Conservation (phyloP, 1,140 invertebrate genomes). For the Bombus polaris region DNA sequence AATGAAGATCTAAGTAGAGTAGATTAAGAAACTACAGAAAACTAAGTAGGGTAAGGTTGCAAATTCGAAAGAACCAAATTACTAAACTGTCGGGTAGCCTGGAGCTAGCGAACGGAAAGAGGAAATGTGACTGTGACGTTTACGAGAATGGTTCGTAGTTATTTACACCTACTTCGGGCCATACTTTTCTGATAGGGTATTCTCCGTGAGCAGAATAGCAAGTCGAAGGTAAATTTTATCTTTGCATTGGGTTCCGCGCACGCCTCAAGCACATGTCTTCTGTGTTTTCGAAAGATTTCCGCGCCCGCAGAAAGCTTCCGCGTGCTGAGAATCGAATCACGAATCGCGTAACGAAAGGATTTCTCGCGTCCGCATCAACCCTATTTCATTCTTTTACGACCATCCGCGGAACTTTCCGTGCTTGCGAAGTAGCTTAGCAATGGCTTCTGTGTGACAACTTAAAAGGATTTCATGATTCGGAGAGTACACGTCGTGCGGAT, state of each 20-base stretch:
- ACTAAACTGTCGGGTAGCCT: background rate
- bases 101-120: background rate
- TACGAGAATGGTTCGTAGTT: background rate
- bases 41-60: background rate
- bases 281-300: background rate
- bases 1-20: no score
- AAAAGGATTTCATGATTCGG: background rate
- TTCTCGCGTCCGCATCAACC: background rate
- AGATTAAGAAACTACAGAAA: no score
- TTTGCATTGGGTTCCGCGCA: conserved; percentile 7
- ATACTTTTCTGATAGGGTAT: background rate
- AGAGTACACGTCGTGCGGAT: background rate
- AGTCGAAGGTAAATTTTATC: background rate
- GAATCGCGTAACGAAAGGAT: background rate
- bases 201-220: background rate
- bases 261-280: background rate
- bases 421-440: background rate
- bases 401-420: background rate
- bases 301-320: background rate
- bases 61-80: background rate
- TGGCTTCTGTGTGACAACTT: background rate
- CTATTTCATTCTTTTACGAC: conserved; percentile 19
- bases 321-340: conserved; percentile 2
- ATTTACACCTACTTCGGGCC: conserved; percentile 6
- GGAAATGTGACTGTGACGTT: background rate